These are phyloP conservation scores for Drosophila ambigua DNA, from an alignment of 1,140 invertebrate species.

Conservation along the genomic window DNA sequence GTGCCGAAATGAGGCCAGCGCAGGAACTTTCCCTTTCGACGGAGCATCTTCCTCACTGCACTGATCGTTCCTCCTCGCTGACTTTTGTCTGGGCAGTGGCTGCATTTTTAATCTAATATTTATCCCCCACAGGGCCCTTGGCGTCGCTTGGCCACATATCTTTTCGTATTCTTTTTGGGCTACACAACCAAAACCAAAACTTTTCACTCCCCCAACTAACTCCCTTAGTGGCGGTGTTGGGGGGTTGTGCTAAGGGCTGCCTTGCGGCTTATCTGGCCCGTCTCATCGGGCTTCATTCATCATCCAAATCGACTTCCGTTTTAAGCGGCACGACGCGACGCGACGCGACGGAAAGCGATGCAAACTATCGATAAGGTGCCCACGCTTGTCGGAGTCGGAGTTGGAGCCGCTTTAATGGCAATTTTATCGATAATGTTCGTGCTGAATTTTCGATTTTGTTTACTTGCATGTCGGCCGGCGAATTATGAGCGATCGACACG, in stretches of 20 bases:
- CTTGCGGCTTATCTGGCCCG: constrained; percentile 52
- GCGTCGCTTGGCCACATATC: no score
- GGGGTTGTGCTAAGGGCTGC: not conserved
- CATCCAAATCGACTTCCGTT: constrained; percentile 80
- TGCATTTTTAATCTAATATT: no score
- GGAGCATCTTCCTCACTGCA: no score
- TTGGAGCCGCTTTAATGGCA: constrained; percentile 68
- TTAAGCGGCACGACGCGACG: constrained; percentile 16
- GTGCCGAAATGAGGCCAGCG: no score
- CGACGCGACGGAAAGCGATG: constrained; percentile 55
- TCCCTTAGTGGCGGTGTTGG: constrained; percentile 7
- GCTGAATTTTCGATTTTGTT: constrained; percentile 82
- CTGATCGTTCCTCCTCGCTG: no score
- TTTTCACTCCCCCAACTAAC: not conserved
- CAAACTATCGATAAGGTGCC: constrained; percentile 72
- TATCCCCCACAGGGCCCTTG: no score
- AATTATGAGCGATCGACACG: constrained; percentile 82
- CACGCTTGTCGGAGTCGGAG: constrained; percentile 8
- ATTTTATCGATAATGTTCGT: constrained; percentile 83
- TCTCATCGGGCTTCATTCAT: constrained; percentile 78
- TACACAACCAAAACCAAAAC: no score
- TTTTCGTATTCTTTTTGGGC: no score
- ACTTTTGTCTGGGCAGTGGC: no score
- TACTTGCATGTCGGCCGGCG: constrained; percentile 71
- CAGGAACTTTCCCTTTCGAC: no score